Percentiles rank a stretch among this genome's conserved stretches.
Evolutionary conservation across 2,113 vertebrate species (phyloP).

Genomic region (Gallinago paraguaiae): DNA sequence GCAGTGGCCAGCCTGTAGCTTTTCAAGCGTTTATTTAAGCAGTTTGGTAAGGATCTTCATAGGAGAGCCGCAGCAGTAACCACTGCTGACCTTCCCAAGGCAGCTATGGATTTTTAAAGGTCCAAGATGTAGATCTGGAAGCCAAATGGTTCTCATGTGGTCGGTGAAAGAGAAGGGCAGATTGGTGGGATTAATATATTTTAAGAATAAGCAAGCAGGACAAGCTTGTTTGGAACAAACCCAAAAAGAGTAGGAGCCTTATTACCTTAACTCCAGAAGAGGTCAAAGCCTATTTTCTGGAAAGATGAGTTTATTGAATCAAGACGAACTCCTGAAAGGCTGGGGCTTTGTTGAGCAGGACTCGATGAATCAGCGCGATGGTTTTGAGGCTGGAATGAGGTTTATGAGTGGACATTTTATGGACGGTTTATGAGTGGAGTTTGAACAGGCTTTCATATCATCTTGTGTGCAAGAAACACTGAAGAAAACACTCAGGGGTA

Average conservation of each 20-base stretch:
- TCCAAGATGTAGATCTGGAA: neutral
- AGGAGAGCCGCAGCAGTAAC: neutral
- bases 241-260: neutral
- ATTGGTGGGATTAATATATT: neutral
- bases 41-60: neutral
- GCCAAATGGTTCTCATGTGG: neutral
- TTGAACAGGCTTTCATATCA: neutral
- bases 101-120: neutral
- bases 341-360: neutral
- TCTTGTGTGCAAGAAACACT: neutral
- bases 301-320: neutral
- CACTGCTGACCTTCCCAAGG: neutral
- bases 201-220: neutral
- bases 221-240: neutral
- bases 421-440: too few relatives aligned
- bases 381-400: neutral
- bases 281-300: neutral
- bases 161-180: neutral
- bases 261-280: neutral
- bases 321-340: neutral
- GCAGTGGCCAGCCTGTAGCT: too few relatives aligned
- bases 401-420: neutral
- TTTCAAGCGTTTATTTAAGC: neutral
- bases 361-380: neutral
- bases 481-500: neutral